Base-by-base conservation (phyloP, 2,888 invertebrate species). In the Archips xylosteana region DNA sequence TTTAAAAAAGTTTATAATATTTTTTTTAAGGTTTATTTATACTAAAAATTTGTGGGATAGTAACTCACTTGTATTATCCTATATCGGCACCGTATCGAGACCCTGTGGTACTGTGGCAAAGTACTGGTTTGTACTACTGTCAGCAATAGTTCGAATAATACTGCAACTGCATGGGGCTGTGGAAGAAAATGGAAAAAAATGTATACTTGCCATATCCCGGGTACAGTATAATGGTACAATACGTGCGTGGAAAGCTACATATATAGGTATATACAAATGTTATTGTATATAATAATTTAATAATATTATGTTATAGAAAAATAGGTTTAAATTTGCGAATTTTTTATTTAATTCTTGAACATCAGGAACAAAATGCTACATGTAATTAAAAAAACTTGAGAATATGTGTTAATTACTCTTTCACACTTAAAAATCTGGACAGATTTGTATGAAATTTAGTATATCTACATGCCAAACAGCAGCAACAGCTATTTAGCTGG, bases 61-160 rank as follows among this genome's bases (percentile, higher is more conserved):
- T n/a, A 23, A 67, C 57, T 74, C 64, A 74, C 74, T 54, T 74
- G 51, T 15, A 45, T 10, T 49, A 42, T 62, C 51, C 36, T 51
- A 62, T 54, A 65, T 54, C 69, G 63, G 69, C 74, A 54, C 60
- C 70, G 65, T 36, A 66, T 39, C 75, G 15, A 61, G 64, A 71
- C 47, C 69, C 51, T 51, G 60, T 59, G 47, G 54, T 70, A 66
- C 34, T 42, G 39, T 39, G 8, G 57, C 9, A 57, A 57, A 15
- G 65, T 51, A 51, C 36, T 47, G 34, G 39, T 42, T 15, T 60
- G 70, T 51, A 60, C 42, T 74, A 74, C 51, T 74, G 74, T 74
- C 74, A 74, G 74, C 74, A 74, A 54, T 74, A 74, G 74, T 74
- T 74, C 10, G 74, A 74, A 65, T 74, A 74, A 70, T 74, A 74